Base-by-base conservation (phyloP, 2,797 vertebrate species). In the Mastacembelus armatus region DNA sequence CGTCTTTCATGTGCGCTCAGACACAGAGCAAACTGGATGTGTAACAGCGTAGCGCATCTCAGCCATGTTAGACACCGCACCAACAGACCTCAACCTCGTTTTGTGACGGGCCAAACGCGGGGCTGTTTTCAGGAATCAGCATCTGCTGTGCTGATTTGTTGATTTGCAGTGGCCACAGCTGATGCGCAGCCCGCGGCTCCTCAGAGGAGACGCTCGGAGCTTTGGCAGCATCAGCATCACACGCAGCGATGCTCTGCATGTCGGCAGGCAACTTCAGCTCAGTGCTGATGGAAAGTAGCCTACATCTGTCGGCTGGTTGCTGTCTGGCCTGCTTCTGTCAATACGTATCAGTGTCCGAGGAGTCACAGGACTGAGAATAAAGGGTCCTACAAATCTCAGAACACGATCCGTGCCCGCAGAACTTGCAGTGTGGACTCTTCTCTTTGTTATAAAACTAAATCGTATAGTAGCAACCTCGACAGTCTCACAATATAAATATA, bases 181-280 rank as follows among this genome's bases (percentile, higher is more conserved):
- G 76, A 74, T 72, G 66, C 75, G 27, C 39, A 18, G n/a, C 9
- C 33, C 45, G n/a, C 76, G 71, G 68, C 57, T 59, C 60, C 76
- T 88, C 80, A 84, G 86, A 90, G 86, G 88, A 81, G 77, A 76
- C 79, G 79, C 40, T 58, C 66, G 43, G 35, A 16, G 56, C 66
- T 77, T 43, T 51, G 62, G 67, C 77, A 85, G 54, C 87, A 90
- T 85, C 88, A 81, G 81, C 86, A 86, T 36, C 84, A 42, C 77
- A 27, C 57, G 8, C 59, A 66, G 80, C 52, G 59, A 73, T 57
- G 64, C 43, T 22, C 61, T 16, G n/a, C n/a, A n/a, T 73, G 54
- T 33, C 63, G 50, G 76, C 69, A 29, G 76, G 75, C 59, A 72
- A 80, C 71, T 87, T 68, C 61, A 57, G 81, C 76, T 35, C 35